Base-by-base conservation (phyloP, 92 coral and sea anemone genomes). In the Palythoa heliodiscus region DNA sequence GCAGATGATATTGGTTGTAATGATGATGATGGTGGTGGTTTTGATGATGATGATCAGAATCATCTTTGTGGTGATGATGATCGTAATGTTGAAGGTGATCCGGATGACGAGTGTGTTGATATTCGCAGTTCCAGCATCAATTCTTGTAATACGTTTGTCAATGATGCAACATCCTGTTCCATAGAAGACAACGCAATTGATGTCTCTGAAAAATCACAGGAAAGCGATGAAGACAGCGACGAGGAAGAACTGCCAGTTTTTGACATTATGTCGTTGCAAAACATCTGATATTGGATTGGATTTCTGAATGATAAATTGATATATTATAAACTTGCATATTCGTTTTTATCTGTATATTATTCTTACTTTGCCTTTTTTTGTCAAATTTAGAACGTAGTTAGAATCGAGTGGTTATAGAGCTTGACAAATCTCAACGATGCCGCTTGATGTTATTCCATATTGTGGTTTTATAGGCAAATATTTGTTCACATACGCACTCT, bases 221-320 rank as follows among this genome's bases (percentile, higher is more conserved):
- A 14, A 22, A 29, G 66, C 60, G 15, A 48, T 15, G 48, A 52
- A 12, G 9, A 43, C n/a, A 13, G 50, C 37, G 74, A 66, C 11
- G 74, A 23, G 4, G 74, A 67, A 25, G 84, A 66, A 9, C 74
- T 80, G 47, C 84, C 84, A 14, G 52, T 70, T 13, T 80, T 80
- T 25, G 84, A 80, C 50, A 80, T 80, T 35, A 80, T 80, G 84
- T 80, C 74, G 24, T 53, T 80, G 23, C 66, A 37, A 11, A 35
- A 67, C 20, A 22, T 48, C 63, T 80, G 48, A 80, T 19, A 15
- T 43, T 43, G 7, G 7, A 43, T 43, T 43, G 9, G 6, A 43
- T 43, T 43, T 43, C 50, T 8, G 50, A 43, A 43, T 43, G 6
- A 5, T 43, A 43, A 43, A 43, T 43, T 5, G 50, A 43, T 43